Percentiles rank a stretch among this genome's conserved stretches.
These are phyloP conservation scores for Hippocampus guttulatus DNA, from an alignment of 2,113 vertebrate species.

Conservation along the genomic window DNA sequence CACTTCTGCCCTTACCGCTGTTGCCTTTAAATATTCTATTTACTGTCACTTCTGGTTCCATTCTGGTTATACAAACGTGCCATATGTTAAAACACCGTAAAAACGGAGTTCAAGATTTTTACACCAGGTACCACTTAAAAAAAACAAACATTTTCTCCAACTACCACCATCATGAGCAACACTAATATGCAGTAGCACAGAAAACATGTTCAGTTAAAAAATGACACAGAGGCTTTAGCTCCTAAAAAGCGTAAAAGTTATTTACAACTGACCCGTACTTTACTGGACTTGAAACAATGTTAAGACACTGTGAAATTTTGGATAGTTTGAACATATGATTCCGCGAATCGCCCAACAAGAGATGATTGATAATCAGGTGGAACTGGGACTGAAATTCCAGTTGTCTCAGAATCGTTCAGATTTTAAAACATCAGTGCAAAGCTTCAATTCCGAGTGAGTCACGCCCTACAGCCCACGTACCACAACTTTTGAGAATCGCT, in stretches of 20 bases:
- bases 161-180: background rate
- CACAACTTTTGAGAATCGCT: background rate
- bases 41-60: slow-evolving; percentile 4
- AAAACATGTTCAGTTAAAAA: too few relatives aligned
- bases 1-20: slow-evolving; percentile 20
- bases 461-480: too few relatives aligned
- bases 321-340: background rate
- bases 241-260: background rate
- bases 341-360: background rate
- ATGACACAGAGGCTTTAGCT: background rate
- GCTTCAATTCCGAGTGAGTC: too few relatives aligned
- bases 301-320: background rate
- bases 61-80: background rate
- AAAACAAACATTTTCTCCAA: background rate
- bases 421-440: too few relatives aligned
- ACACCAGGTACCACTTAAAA: background rate
- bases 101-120: background rate
- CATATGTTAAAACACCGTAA: background rate
- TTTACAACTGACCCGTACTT: background rate
- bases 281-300: background rate
- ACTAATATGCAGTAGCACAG: background rate
- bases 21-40: slow-evolving; percentile 17
- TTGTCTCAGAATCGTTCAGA: too few relatives aligned
- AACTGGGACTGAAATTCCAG: too few relatives aligned
- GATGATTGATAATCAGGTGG: too few relatives aligned